Conservation (phyloP, 1,140 invertebrate genomes). For the Ostrea denselamellosa region DNA sequence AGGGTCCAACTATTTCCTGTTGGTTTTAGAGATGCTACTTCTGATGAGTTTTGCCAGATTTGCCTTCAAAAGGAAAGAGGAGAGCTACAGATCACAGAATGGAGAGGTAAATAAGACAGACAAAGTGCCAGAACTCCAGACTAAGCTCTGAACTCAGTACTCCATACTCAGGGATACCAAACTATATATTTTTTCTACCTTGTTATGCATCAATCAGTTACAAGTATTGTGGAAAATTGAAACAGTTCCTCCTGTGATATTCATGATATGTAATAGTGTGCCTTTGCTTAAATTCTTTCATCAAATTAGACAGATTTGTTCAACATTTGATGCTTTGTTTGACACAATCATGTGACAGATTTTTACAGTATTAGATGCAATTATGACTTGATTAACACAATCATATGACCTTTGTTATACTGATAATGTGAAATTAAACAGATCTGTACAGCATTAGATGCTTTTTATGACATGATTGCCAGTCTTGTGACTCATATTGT, state of each 20-base stretch:
- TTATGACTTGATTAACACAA: too few species aligned
- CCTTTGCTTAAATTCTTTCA: too few species aligned
- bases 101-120: neutral
- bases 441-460: too few species aligned
- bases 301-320: too few species aligned
- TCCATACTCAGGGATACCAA: neutral
- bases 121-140: neutral
- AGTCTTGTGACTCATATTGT: too few species aligned
- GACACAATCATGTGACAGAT: too few species aligned
- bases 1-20: conserved; percentile 56
- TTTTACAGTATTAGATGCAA: too few species aligned
- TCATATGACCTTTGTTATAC: too few species aligned
- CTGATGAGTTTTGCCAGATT: conserved; percentile 55
- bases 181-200: neutral
- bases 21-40: conserved; percentile 59
- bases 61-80: conserved; percentile 53
- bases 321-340: too few species aligned
- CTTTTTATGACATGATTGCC: too few species aligned
- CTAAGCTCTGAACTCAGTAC: neutral
- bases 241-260: neutral
- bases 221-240: neutral
- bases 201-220: neutral
- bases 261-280: neutral
- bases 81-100: neutral
- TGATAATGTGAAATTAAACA: too few species aligned